Conservation (phyloP, 2,797 vertebrate genomes). For the Acanthurus tractus region DNA sequence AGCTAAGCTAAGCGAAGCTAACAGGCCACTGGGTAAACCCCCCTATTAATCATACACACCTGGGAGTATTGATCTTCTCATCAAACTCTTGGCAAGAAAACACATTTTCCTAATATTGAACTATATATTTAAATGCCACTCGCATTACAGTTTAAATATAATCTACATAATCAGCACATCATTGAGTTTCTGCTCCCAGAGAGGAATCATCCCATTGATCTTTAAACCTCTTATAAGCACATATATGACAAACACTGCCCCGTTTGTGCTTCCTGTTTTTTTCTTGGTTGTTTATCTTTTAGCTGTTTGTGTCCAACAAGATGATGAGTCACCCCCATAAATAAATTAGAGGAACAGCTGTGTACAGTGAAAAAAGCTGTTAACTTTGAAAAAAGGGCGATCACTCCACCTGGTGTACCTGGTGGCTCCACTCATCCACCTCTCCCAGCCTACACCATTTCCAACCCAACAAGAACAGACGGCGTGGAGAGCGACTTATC, state of each 20-base stretch:
- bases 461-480: conserved; percentile 71
- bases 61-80: not conserved
- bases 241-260: not conserved
- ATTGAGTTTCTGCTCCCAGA: not conserved
- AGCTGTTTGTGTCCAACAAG: too few relatives aligned
- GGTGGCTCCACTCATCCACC: conserved; percentile 54
- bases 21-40: not conserved
- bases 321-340: not conserved
- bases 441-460: conserved; percentile 51
- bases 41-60: not conserved
- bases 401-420: conserved; percentile 59
- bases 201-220: not conserved
- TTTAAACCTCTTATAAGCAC: not conserved
- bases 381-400: not conserved
- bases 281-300: not conserved
- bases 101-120: not conserved
- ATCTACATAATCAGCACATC: too few relatives aligned
- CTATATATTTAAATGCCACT: not conserved
- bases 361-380: conserved; percentile 5
- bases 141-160: not conserved
- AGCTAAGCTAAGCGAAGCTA: conserved; percentile 9
- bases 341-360: not conserved
- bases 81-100: not conserved
- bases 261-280: not conserved
- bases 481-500: conserved; percentile 67